A percentile compares a stretch with the other conserved stretches of the same genome.
Conservation (phyloP, 35 echinoderm and acorn worm species). For the Acanthaster planci region DNA sequence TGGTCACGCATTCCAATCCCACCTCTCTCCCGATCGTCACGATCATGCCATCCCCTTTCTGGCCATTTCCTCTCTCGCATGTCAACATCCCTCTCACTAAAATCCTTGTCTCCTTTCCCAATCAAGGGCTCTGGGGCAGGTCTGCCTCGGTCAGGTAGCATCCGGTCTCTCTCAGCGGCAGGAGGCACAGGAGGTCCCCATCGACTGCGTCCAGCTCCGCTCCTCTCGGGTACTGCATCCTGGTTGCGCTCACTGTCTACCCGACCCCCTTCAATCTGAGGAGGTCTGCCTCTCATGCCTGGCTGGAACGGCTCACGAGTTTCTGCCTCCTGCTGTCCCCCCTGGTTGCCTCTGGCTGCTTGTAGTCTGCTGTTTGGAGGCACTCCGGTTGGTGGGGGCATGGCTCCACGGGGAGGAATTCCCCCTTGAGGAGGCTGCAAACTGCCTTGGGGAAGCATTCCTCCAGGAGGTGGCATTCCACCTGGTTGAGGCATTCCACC, state of each 20-base stretch:
- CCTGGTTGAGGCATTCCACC: slow-evolving; percentile 58
- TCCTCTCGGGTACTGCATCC: neutral
- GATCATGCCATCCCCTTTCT: slow-evolving; percentile 57
- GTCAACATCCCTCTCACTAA: slow-evolving; percentile 39
- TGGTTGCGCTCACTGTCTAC: neutral
- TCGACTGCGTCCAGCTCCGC: slow-evolving; percentile 1
- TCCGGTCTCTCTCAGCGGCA: neutral
- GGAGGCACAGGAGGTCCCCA: slow-evolving; percentile 24
- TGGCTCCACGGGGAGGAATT: slow-evolving; percentile 16
- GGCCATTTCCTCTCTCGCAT: slow-evolving; percentile 56
- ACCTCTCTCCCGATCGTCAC: slow-evolving; percentile 41
- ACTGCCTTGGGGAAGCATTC: slow-evolving; percentile 6
- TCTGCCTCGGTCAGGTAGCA: slow-evolving; percentile 4
- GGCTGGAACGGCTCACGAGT: neutral
- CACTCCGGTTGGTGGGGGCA: slow-evolving; percentile 9
- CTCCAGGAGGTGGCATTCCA: slow-evolving; percentile 41
- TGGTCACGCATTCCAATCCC: slow-evolving; percentile 31
- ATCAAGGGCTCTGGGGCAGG: slow-evolving; percentile 31
- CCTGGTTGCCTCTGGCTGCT: neutral
- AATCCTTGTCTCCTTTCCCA: slow-evolving; percentile 4
- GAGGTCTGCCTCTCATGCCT: slow-evolving; percentile 9
- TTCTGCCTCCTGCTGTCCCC: slow-evolving; percentile 2
- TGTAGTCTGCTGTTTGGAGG: slow-evolving; percentile 3
- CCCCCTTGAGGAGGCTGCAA: slow-evolving; percentile 41
- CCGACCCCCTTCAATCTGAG: slow-evolving; percentile 34